Conservation (phyloP, 2,888 invertebrate genomes). For the Phyto melanocephala region DNA sequence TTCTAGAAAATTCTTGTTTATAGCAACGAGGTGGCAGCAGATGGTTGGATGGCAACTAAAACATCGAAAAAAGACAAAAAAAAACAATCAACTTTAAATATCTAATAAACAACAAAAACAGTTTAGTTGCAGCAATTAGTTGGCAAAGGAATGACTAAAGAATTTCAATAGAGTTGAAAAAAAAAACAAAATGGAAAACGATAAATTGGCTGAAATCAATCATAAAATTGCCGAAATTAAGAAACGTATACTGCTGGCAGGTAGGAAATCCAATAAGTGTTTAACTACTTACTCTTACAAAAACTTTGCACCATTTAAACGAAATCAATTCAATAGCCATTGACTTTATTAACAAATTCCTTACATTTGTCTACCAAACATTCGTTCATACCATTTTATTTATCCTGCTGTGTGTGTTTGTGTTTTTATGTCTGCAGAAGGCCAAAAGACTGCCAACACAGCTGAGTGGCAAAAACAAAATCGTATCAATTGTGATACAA, state of each 20-base stretch:
- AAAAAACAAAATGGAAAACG: slow-evolving; percentile 71
- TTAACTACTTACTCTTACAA: not conserved
- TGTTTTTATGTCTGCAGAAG: slow-evolving; percentile 82
- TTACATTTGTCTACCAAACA: not conserved
- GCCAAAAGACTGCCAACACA: slow-evolving; percentile 89
- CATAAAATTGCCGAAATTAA: slow-evolving; percentile 90
- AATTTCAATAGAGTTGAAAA: not conserved
- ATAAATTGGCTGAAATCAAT: slow-evolving; percentile 80
- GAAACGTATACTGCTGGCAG: slow-evolving; percentile 91
- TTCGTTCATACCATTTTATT: too few species aligned
- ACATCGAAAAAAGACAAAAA: not conserved
- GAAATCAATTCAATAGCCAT: slow-evolving; percentile 3
- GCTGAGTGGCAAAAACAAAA: slow-evolving; percentile 89
- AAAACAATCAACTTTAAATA: slow-evolving; percentile 8
- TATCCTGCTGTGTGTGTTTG: too few species aligned
- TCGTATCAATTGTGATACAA: slow-evolving; percentile 85
- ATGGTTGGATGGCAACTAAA: slow-evolving; percentile 41
- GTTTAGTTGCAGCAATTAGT: slow-evolving; percentile 26
- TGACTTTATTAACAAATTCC: slow-evolving; percentile 34
- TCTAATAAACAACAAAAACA: slow-evolving; percentile 42
- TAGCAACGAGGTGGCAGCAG: slow-evolving; percentile 41
- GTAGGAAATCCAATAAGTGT: slow-evolving; percentile 77
- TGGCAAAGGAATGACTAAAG: slow-evolving; percentile 17
- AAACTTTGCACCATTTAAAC: slow-evolving; percentile 64
- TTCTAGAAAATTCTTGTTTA: slow-evolving; percentile 31